A percentile compares a stretch with the other conserved stretches of the same genome.
phyloP scores from a whole-genome alignment of 2,888 invertebrate species.

The Acheta domesticus region DNA sequence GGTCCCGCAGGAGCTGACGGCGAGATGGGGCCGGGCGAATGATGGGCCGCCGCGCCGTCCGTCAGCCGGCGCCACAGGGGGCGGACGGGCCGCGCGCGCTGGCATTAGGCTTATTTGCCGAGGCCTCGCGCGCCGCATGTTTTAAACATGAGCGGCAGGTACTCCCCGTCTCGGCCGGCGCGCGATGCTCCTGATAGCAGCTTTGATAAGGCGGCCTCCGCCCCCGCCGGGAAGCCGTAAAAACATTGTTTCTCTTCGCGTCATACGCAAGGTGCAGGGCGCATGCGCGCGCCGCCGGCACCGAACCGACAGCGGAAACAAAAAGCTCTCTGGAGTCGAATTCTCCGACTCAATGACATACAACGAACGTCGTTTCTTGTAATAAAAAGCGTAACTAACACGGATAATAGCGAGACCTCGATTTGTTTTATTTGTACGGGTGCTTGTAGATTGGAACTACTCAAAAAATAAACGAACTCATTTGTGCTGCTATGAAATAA shows the following conservation, averaged over 20 bases:
- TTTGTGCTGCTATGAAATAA: too few relatives aligned
- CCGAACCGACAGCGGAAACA: neutral
- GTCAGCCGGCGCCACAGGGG: neutral
- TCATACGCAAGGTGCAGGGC: neutral
- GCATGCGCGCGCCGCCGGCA: neutral
- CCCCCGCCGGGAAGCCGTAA: neutral
- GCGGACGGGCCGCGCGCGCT: neutral
- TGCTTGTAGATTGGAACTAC: too few relatives aligned
- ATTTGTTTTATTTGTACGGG: too few relatives aligned
- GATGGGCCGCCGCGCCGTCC: neutral
- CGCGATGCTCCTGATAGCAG: neutral
- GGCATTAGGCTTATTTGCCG: slow-evolving; percentile 5
- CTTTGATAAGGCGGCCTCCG: neutral
- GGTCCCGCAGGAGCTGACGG: neutral
- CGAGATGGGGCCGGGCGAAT: too few relatives aligned
- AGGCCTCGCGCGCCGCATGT: neutral
- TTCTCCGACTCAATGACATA: too few relatives aligned
- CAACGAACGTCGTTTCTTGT: too few relatives aligned
- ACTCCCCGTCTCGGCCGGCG: neutral
- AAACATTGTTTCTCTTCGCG: neutral
- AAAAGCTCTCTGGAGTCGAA: too few relatives aligned
- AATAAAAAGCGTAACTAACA: too few relatives aligned
- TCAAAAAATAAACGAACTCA: too few relatives aligned
- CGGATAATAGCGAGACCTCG: too few relatives aligned
- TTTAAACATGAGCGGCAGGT: neutral